These are phyloP conservation scores for Theonella swinhoei DNA, from an alignment of 37 sponge, comb jelly and placozoan species.

Conservation along the genomic window DNA sequence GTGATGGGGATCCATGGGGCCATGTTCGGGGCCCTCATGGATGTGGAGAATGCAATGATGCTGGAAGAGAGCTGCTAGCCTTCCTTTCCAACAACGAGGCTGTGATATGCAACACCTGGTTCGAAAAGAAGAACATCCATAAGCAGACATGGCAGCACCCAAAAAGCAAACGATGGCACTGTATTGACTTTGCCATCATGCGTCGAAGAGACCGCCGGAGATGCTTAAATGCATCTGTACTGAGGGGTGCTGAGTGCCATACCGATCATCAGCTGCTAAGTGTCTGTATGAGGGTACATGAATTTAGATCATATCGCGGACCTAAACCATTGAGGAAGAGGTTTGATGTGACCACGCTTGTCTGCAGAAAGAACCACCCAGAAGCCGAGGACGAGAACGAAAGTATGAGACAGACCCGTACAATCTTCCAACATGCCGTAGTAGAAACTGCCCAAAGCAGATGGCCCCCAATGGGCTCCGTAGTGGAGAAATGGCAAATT, in stretches of 20 bases:
- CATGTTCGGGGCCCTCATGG: slow-evolving; percentile 29
- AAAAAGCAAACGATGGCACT: slow-evolving; percentile 19
- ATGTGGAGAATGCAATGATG: slow-evolving; percentile 11
- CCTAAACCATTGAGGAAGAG: no score
- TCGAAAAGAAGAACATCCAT: slow-evolving; percentile 35
- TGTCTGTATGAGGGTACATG: not conserved
- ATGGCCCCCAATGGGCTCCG: no score
- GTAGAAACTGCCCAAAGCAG: no score
- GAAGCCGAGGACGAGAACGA: no score
- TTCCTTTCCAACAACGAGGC: slow-evolving; percentile 21
- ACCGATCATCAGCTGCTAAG: slow-evolving; percentile 7
- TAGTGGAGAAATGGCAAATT: no score
- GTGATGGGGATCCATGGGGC: slow-evolving; percentile 15
- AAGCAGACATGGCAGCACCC: slow-evolving; percentile 40
- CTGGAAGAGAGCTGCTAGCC: slow-evolving; percentile 26
- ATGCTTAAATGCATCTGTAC: slow-evolving; percentile 1
- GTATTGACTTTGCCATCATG: slow-evolving; percentile 8
- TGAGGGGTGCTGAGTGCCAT: slow-evolving; percentile 9
- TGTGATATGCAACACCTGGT: slow-evolving; percentile 46
- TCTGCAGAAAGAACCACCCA: no score
- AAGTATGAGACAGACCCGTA: no score
- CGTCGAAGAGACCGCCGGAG: not conserved
- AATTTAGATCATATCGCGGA: no score
- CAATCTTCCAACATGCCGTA: no score
- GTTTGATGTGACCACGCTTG: no score